These are phyloP conservation scores for Drosophila incognita DNA, from an alignment of 2,888 invertebrate genomes.

Conservation along the genomic window DNA sequence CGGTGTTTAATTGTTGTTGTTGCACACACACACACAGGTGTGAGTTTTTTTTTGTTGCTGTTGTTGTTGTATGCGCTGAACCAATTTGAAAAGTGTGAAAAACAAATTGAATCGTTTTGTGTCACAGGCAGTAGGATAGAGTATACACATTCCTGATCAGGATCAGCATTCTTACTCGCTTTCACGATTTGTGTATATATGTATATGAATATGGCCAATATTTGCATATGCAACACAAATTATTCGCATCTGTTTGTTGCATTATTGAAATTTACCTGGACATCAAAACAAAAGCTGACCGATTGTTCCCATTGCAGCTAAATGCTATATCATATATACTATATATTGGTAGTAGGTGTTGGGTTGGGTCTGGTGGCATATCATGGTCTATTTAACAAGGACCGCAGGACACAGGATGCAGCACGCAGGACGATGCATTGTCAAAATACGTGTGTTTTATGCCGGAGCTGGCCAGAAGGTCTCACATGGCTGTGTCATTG, in stretches of 20 bases:
- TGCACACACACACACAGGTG: not conserved
- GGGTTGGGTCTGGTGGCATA: not conserved
- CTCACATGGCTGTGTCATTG: constrained; percentile 45
- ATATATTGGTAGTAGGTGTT: too few species aligned
- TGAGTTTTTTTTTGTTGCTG: not conserved
- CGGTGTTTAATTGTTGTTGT: not conserved
- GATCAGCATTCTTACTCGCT: too few species aligned
- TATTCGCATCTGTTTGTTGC: not conserved
- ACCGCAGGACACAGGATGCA: not conserved
- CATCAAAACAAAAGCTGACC: not conserved
- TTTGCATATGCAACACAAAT: not conserved
- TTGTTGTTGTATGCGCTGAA: not conserved
- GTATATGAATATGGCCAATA: too few species aligned
- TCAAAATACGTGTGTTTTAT: not conserved
- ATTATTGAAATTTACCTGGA: not conserved
- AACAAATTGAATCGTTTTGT: not conserved
- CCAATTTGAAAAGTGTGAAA: not conserved
- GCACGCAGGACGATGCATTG: not conserved
- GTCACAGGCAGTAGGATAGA: too few species aligned
- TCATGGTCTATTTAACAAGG: not conserved
- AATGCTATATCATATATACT: not conserved
- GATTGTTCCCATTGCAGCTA: not conserved
- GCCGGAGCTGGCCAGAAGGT: not conserved
- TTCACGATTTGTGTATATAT: too few species aligned
- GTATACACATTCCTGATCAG: not conserved